A percentile compares a stretch with the other conserved stretches of the same genome.
phyloP scores from a whole-genome alignment of 2,797 vertebrate species.

The Melanotaenia parkinsoni region DNA sequence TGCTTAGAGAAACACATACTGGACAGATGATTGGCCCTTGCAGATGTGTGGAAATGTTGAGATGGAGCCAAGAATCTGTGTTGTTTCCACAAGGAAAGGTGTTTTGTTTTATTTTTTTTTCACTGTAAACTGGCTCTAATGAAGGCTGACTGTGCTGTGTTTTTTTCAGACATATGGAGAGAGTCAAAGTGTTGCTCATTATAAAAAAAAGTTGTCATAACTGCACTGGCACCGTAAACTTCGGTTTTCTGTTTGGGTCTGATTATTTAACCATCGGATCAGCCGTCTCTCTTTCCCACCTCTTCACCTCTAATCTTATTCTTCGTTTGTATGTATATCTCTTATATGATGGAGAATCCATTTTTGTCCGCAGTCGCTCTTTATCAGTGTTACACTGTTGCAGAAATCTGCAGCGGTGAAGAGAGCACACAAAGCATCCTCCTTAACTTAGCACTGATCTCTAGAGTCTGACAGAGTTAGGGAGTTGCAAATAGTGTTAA shows the following conservation, averaged over 20 bases:
- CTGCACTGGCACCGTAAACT: conserved; percentile 56
- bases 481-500: conserved; percentile 18
- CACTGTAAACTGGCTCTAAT: conserved; percentile 72
- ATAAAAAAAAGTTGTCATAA: conserved; percentile 72
- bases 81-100: conserved; percentile 64
- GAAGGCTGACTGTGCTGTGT: conserved; percentile 69
- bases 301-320: conserved; percentile 24
- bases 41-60: conserved; percentile 67
- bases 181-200: conserved; percentile 73
- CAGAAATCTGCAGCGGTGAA: conserved; percentile 35
- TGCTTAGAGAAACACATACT: conserved; percentile 58
- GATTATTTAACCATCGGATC: conserved; percentile 63
- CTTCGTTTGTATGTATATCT: conserved; percentile 12
- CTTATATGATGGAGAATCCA: conserved; percentile 7
- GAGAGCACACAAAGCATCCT: conserved; percentile 33
- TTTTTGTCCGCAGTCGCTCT: conserved; percentile 6
- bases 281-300: conserved; percentile 41
- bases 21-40: conserved; percentile 66
- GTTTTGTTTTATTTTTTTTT: conserved; percentile 41
- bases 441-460: conserved; percentile 29
- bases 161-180: conserved; percentile 65
- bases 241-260: conserved; percentile 49
- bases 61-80: conserved; percentile 64
- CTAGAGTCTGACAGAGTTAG: conserved; percentile 20
- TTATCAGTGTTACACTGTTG: conserved; percentile 19